phyloP scores from a whole-genome alignment of 2,113 vertebrate genomes.

The Ranitomeya imitator region DNA sequence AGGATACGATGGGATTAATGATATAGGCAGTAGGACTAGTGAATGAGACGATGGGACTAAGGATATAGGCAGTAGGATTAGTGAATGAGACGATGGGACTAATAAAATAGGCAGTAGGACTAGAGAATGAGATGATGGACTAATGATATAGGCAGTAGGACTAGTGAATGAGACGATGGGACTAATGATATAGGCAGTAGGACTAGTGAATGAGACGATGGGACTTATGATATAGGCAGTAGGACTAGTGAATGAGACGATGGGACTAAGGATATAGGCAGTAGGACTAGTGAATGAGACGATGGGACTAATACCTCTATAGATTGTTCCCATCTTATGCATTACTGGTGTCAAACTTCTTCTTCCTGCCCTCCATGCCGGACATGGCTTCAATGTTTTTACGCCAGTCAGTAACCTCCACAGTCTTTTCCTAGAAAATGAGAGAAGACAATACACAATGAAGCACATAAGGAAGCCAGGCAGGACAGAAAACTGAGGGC shows the following conservation, averaged over 20 bases:
- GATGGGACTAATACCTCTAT: neutral
- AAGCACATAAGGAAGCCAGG: neutral
- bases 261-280: neutral
- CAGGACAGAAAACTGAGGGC: neutral
- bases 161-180: neutral
- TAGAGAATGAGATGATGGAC: too few relatives aligned
- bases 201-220: neutral
- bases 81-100: too few relatives aligned
- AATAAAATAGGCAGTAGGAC: too few relatives aligned
- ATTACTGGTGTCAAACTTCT: slow-evolving; percentile 70
- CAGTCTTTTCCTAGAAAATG: slow-evolving; percentile 55
- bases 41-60: too few relatives aligned
- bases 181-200: neutral
- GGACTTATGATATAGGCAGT: neutral
- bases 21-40: too few relatives aligned
- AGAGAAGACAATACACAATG: neutral
- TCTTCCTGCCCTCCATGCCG: slow-evolving; percentile 79
- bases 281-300: neutral
- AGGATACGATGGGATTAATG: too few relatives aligned
- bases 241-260: neutral
- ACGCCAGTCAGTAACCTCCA: slow-evolving; percentile 77
- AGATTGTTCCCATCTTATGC: neutral
- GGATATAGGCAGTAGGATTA: too few relatives aligned
- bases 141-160: neutral
- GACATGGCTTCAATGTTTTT: slow-evolving; percentile 80